Evolutionary conservation across 2,888 invertebrate genomes (phyloP).

Genomic region (Drosophila lutescens): DNA sequence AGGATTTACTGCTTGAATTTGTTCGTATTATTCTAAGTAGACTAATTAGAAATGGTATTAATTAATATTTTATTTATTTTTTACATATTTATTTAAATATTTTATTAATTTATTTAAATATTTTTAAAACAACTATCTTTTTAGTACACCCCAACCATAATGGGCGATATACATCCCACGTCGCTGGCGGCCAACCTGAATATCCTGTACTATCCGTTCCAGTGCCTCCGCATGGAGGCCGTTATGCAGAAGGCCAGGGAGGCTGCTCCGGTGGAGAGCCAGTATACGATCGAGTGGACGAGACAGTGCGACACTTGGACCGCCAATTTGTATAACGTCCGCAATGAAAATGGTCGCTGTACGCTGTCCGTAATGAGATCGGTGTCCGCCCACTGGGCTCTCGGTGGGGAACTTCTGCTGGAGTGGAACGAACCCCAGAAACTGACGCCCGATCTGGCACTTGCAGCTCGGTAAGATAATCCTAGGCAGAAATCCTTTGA

Average conservation of each 20-base stretch:
- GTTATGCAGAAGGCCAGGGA: slow-evolving; percentile 72
- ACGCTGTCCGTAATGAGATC: slow-evolving; percentile 82
- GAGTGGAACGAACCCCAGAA: slow-evolving; percentile 80
- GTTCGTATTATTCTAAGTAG: no score
- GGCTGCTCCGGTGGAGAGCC: slow-evolving; percentile 66
- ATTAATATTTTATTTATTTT: no score
- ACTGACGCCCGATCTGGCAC: slow-evolving; percentile 69
- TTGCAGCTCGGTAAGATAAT: slow-evolving; percentile 71
- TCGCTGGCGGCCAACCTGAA: slow-evolving; percentile 82
- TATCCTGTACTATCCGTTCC: slow-evolving; percentile 80
- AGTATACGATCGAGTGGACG: slow-evolving; percentile 74
- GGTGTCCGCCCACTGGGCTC: slow-evolving; percentile 76
- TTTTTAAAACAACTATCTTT: no score
- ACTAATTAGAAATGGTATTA: no score
- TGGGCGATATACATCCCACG: slow-evolving; percentile 83
- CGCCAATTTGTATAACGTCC: slow-evolving; percentile 78
- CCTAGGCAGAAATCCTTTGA: no score
- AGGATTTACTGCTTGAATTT: no score
- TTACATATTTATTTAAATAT: neutral
- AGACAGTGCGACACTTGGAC: slow-evolving; percentile 78
- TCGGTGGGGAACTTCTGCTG: slow-evolving; percentile 81
- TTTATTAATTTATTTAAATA: neutral
- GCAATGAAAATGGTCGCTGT: slow-evolving; percentile 74
- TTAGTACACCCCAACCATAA: slow-evolving; percentile 82
- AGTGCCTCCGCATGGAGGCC: slow-evolving; percentile 73